phyloP scores from a whole-genome alignment of 2,888 invertebrate species.

The Lepidochitona cinerea region DNA sequence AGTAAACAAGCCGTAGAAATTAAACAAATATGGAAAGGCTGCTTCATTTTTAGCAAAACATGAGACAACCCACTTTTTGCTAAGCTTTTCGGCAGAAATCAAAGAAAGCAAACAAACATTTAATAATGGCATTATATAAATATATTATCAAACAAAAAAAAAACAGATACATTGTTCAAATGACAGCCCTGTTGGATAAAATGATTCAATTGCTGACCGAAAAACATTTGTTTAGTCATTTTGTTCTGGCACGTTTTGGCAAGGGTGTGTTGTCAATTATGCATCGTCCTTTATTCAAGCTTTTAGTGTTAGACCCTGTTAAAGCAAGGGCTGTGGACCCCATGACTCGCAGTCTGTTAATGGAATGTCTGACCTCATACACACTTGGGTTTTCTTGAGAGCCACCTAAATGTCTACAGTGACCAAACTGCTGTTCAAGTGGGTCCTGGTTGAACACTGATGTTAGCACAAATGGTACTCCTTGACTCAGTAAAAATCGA shows the following conservation, averaged over 20 bases:
- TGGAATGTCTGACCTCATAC: background rate
- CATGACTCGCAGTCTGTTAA: background rate
- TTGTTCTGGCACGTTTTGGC: background rate
- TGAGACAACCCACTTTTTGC: too few species aligned
- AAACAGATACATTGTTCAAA: too few species aligned
- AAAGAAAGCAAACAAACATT: too few species aligned
- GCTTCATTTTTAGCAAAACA: too few species aligned
- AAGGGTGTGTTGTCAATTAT: background rate
- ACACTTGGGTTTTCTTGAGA: background rate
- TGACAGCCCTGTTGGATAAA: too few species aligned
- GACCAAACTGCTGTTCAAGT: constrained; percentile 32
- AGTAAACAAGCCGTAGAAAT: too few species aligned
- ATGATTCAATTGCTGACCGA: too few species aligned
- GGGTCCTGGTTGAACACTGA: constrained; percentile 26
- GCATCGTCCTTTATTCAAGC: background rate
- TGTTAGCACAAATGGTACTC: constrained; percentile 16
- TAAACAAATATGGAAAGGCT: too few species aligned
- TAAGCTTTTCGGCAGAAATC: too few species aligned
- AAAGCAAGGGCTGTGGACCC: background rate
- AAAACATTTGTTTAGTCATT: too few species aligned
- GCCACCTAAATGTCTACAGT: constrained; percentile 4
- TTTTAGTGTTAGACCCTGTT: background rate
- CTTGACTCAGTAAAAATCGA: constrained; percentile 13
- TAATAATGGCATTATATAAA: too few species aligned
- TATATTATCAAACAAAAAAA: too few species aligned